Base-by-base conservation (phyloP, 2,888 invertebrate species). In the Drosophila bunnanda region DNA sequence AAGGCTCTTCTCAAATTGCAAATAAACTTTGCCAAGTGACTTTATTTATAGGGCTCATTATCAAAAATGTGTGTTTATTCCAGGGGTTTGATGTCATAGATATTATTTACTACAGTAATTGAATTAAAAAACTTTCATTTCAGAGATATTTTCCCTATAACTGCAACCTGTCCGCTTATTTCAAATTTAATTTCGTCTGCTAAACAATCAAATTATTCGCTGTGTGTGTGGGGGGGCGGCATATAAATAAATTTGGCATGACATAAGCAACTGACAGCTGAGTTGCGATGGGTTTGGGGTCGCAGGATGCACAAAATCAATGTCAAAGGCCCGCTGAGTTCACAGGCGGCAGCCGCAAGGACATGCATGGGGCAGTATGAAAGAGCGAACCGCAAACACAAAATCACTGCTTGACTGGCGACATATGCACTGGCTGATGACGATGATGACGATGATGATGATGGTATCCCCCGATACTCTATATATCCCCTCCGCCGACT, bases 261-360 rank as follows among this genome's bases (percentile, higher is more conserved):
- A 78, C 76, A 83, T 71, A 71, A 81, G 79, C 60, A 66, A 81
- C 66, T 78, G 88, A 74, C 87, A 86, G 79, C 75, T 73, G 75
- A 82, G 67, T 50, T 6, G 65, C 28, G 52, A 52, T 60, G 75
- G 72, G 78, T 70, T 61, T 53, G 57, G 82, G 67, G 17, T 50
- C 41, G 39, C 66, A 67, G 46, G 70, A 69, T 67, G 67, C 57
- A 68, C 65, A 70, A 80, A 82, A 88, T 86, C 86, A 86, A 86
- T 86, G 86, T 89, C 89, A 88, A 80, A 72, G 74, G 72, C 77
- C 73, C 77, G 83, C 70, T 74, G 68, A 62, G 79, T 75, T 77
- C 73, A 80, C 57, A 65, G 46, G 72, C 50, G 22, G 55, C 87
- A 84, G 72, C 22, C 6, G 50, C 87, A 88, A 88, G 89, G 83